Evolutionary conservation across 2,113 vertebrate species (phyloP), one percentile per base, ranked within the genome.

Genomic region (Microcebus murinus): DNA sequence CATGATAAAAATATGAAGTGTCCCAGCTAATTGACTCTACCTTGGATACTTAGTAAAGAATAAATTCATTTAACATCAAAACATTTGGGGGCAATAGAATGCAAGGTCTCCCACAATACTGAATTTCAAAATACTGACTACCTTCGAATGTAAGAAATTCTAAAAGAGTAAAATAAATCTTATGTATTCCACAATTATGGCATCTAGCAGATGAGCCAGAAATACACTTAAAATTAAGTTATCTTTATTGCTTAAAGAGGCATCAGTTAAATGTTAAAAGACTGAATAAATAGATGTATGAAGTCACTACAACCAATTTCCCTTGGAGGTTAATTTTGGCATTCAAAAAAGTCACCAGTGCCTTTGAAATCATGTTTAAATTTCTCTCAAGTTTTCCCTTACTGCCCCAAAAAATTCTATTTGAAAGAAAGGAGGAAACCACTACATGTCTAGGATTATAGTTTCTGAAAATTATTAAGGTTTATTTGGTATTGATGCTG

Each of bases 221-320:
- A 93, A 93, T 87, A 39, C n/a, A 8, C 89, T 94, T 86, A 63
- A 84, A 90, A 87, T 94, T 77, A 96, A 94, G 6, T 63, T 71
- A 6, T 65, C 34, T 89, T 10, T 61, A 67, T 52, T 68, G 74
- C 21, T 80, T 87, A 91, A 87, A 25, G 29, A 61, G 13, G 8
- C 63, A 83, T 81, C 34, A 59, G 91, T 63, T 93, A 85, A 97
- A 86, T 29, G 36, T 83, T 95, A 77, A 95, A 82, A 92, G 31
- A 73, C 84, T 27, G 20, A 96, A 83, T 73, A 68, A 82, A 92
- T 67, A 90, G 42, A 70, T 20, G 5, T 25, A 93, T 27, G 25
- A 91, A 94, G 25, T 36, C 55, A 55, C 42, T 90, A 97, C 96
- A 96, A 87, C 48, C 55, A 48, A 11, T 73, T 73, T 61, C 15